phyloP scores from a whole-genome alignment of 53 echinoderm and acorn worm genomes.

The Actinopyga echinites region DNA sequence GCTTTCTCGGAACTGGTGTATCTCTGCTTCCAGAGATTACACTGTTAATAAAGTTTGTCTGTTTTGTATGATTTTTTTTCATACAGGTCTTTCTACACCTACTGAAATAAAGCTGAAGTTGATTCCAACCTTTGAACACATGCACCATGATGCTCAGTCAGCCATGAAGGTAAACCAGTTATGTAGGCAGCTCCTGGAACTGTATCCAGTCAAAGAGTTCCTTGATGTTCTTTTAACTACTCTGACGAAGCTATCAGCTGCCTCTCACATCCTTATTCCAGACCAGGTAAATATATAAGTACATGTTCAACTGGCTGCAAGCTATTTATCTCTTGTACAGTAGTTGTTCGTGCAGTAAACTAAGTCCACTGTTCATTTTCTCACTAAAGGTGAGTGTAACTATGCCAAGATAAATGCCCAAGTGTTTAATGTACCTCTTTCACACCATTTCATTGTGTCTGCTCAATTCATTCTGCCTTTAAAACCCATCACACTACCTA shows the following conservation, averaged over 20 bases:
- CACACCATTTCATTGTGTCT: no score
- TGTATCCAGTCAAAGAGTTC: slow-evolving; percentile 89
- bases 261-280: slow-evolving; percentile 87
- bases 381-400: no score
- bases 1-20: no score
- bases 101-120: slow-evolving; percentile 96
- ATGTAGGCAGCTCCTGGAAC: slow-evolving; percentile 80
- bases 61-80: not conserved
- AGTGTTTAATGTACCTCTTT: no score
- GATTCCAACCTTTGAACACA: slow-evolving; percentile 92
- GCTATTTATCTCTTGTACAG: not conserved
- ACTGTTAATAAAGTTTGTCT: no score
- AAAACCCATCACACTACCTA: no score
- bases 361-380: not conserved
- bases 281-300: slow-evolving; percentile 74
- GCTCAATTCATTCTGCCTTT: no score
- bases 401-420: no score
- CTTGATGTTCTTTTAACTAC: slow-evolving; percentile 78
- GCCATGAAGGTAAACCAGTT: slow-evolving; percentile 74
- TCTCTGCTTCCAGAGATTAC: no score
- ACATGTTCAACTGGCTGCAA: not conserved
- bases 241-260: slow-evolving; percentile 80
- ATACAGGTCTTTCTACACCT: slow-evolving; percentile 81
- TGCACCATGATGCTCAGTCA: slow-evolving; percentile 92
- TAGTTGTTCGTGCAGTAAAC: not conserved